Evolutionary conservation across 2,797 vertebrate species (phyloP), one percentile per base, ranked within the genome.

Genomic region (Semaprochilodus insignis): DNA sequence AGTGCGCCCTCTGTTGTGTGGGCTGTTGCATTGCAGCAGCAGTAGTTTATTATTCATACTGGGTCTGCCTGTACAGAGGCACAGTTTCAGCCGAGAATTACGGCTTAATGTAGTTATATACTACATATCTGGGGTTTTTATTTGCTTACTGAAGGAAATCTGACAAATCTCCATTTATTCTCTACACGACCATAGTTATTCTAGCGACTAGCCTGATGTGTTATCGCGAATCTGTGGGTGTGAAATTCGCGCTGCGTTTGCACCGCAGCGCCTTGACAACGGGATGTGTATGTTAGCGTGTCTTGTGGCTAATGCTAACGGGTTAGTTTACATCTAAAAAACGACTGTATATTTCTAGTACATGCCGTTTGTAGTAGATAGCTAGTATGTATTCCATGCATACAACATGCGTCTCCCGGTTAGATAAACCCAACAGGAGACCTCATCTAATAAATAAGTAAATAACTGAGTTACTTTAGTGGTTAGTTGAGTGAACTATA

Each of bases 221-320:
- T 15, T 7, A 8, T 27, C 0, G 54, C 85, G 85, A 86, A 86
- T 86, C 85, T 85, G 83, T 71, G 66, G 21, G 23, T 55, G 48
- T 62, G 57, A 72, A 80, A 73, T 21, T 10, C 6, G 1, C 1
- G 19, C 8, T 23, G 81, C n/a, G 16, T 25, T 6, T 31, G 0
- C 3, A 48, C 1, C 2, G 36, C 17, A 77, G 72, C 69, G 63
- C 69, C 87, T 70, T 88, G 85, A 76, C 82, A 85, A 86, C 87
- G 31, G 51, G 40, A 62, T 81, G 83, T 88, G 65, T 85, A 78
- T 55, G 44, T 81, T 74, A 82, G 69, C 48, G 15, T 16, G n/a
- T n/a, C 27, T 48, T 44, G 52, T n/a, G 15, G 34, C 34, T 75
- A 62, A 25, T n/a, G 36, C 57, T 44, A 23, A 40, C 2, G 5